Percentiles rank a stretch among this genome's conserved stretches.
These are phyloP conservation scores for Liopterus haemorrhoidalis DNA, from an alignment of 2,888 invertebrate genomes.

Conservation along the genomic window DNA sequence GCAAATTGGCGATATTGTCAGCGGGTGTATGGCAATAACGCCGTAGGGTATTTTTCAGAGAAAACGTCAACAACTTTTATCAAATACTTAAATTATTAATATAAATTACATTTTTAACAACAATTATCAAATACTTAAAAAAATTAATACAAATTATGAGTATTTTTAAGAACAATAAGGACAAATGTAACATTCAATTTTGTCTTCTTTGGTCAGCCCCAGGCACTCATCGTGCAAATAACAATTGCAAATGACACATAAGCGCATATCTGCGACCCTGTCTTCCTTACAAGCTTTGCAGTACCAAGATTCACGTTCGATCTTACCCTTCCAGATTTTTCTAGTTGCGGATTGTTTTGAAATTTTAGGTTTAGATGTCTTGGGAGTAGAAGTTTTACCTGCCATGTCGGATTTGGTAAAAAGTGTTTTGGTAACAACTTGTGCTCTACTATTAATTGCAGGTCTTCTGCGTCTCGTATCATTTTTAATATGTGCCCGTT, in stretches of 20 bases:
- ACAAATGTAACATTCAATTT: conserved; percentile 13
- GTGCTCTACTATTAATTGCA: conserved; percentile 22
- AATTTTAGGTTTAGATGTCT: conserved; percentile 19
- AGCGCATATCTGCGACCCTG: conserved; percentile 30
- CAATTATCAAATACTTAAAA: too few species aligned
- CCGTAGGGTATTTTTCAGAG: too few species aligned
- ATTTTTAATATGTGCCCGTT: conserved; percentile 12
- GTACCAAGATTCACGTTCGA: conserved; percentile 26
- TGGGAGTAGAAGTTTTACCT: conserved; percentile 23
- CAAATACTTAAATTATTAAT: too few species aligned
- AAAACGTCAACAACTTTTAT: too few species aligned
- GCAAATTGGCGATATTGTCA: too few species aligned
- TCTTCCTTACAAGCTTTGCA: conserved; percentile 28
- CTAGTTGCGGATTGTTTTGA: conserved; percentile 10
- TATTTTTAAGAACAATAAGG: too few species aligned
- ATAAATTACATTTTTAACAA: too few species aligned
- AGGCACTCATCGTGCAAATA: conserved; percentile 32
- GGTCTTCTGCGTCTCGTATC: conserved; percentile 17
- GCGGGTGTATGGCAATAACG: too few species aligned
- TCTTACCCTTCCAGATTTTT: conserved; percentile 14
- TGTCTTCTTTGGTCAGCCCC: conserved; percentile 29
- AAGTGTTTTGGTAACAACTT: conserved; percentile 26
- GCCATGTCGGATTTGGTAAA: conserved; percentile 23
- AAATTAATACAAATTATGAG: too few species aligned
- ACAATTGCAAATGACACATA: conserved; percentile 26